These are phyloP conservation scores for Conops quadrifasciatus DNA, from an alignment of 2,888 invertebrate species.

Conservation along the genomic window DNA sequence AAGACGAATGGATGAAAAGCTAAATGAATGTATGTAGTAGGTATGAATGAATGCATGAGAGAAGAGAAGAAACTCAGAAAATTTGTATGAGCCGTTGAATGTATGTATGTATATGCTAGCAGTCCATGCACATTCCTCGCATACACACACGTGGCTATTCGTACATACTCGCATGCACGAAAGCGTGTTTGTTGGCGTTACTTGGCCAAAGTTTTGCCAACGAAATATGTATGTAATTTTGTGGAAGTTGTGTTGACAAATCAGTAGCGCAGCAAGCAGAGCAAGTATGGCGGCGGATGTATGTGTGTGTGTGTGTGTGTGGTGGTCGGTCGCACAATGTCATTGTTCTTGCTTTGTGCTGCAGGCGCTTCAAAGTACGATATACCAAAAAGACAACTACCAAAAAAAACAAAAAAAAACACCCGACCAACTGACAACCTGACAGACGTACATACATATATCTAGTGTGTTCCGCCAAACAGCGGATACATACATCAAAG, in stretches of 20 bases:
- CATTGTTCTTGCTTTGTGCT: not conserved
- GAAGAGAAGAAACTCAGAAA: too few relatives aligned
- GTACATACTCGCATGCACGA: not conserved
- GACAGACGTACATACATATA: constrained; percentile 29
- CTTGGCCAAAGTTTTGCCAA: constrained; percentile 10
- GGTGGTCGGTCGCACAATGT: too few relatives aligned
- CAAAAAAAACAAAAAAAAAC: too few relatives aligned
- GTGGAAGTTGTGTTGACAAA: not conserved
- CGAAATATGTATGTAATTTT: not conserved
- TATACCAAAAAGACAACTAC: not conserved
- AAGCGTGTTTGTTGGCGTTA: not conserved
- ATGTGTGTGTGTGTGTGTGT: too few relatives aligned
- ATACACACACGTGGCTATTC: too few relatives aligned
- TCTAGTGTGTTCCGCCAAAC: too few relatives aligned
- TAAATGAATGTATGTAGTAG: too few relatives aligned
- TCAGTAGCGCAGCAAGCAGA: not conserved
- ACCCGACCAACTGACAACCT: constrained; percentile 29
- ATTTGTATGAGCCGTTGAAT: not conserved
- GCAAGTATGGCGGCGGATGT: not conserved
- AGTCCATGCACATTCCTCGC: too few relatives aligned
- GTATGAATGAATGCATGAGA: not conserved
- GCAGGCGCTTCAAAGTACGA: not conserved
- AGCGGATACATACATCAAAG: too few relatives aligned
- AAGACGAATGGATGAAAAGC: not conserved
- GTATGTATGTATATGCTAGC: not conserved